Percentiles rank a stretch among this genome's conserved stretches.
Conservation (phyloP, 2,113 vertebrate species). For the Neodontobutis hainanensis region DNA sequence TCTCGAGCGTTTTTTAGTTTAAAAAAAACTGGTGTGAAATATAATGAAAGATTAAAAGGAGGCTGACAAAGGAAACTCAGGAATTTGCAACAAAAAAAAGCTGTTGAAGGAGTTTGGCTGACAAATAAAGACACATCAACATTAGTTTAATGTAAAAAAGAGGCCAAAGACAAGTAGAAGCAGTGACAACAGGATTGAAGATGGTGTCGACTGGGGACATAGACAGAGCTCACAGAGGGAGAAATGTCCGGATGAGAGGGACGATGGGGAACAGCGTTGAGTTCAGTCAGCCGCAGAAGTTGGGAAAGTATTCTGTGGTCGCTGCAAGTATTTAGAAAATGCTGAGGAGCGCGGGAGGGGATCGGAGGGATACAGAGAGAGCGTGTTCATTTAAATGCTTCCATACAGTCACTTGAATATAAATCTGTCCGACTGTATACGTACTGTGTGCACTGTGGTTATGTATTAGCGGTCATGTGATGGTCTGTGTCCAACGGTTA, state of each 20-base stretch:
- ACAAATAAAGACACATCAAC: not conserved
- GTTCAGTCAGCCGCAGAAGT: constrained; percentile 74
- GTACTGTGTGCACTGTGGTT: constrained; percentile 4
- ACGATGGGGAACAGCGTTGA: constrained; percentile 21
- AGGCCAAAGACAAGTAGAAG: not conserved
- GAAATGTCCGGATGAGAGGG: constrained; percentile 17
- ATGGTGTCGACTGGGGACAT: not conserved
- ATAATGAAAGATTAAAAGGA: not conserved
- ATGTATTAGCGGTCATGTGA: constrained; percentile 6
- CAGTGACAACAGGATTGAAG: not conserved
- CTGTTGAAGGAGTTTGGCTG: not conserved
- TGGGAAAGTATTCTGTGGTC: constrained; percentile 81
- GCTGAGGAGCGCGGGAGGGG: constrained; percentile 74
- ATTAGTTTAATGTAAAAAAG: not conserved
- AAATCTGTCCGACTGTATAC: not conserved
- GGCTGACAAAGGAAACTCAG: not conserved
- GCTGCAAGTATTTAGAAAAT: constrained; percentile 79
- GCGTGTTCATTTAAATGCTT: constrained; percentile 4
- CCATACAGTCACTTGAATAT: constrained; percentile 16
- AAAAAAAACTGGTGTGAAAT: no score
- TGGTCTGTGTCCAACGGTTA: not conserved
- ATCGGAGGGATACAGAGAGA: not conserved
- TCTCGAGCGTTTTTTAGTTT: no score
- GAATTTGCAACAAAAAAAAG: not conserved
- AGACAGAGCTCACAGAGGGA: constrained; percentile 21